Percentiles rank a stretch among this genome's conserved stretches.
Evolutionary conservation across 2,113 vertebrate species (phyloP).

Genomic region (Mesembrinibis cayennensis): DNA sequence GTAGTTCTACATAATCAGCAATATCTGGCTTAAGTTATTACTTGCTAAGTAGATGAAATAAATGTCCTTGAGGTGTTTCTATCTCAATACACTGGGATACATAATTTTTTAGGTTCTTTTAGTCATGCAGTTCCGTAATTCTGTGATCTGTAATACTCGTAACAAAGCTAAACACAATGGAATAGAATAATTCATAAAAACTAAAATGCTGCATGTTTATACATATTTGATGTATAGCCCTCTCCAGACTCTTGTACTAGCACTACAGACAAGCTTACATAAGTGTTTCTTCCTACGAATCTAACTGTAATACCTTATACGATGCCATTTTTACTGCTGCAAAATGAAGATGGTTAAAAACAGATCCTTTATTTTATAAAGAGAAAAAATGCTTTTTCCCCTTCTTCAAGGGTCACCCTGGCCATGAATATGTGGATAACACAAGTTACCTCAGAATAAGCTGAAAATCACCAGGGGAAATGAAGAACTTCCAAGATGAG

Average conservation of each 20-base stretch:
- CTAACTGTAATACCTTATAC: background rate
- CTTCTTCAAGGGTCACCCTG: background rate
- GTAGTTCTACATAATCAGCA: background rate
- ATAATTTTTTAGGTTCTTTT: background rate
- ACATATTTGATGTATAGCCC: background rate
- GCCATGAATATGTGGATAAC: background rate
- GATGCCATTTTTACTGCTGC: background rate
- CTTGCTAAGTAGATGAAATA: background rate
- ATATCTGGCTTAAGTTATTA: background rate
- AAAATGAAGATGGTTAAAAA: accelerated
- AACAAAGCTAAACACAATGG: background rate
- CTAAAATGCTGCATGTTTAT: background rate
- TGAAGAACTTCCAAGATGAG: background rate
- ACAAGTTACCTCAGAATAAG: background rate
- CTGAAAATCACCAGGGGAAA: background rate
- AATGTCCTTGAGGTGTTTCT: background rate
- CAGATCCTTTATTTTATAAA: background rate
- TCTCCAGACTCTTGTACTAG: background rate
- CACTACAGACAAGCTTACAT: background rate
- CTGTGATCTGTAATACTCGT: background rate
- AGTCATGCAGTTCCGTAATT: background rate
- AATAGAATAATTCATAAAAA: background rate
- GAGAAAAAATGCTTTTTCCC: background rate
- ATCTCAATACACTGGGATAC: background rate
- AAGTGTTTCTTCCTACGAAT: background rate